Evolutionary conservation across 2,797 vertebrate genomes (phyloP).

Genomic region (Onychomys leucogaster): DNA sequence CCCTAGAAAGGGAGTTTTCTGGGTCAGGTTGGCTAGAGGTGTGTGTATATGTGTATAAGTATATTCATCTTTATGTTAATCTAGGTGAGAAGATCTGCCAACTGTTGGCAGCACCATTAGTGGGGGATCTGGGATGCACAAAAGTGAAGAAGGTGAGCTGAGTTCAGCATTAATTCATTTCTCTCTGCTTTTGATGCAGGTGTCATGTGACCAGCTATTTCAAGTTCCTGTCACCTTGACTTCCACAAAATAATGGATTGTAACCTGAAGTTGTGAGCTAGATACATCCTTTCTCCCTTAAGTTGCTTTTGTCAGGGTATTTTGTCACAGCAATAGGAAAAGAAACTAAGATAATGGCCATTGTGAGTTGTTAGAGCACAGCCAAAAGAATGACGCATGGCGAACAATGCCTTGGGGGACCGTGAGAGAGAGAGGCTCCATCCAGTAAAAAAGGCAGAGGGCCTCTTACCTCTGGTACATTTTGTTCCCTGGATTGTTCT

Average conservation of each 20-base stretch:
- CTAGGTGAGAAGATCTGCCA: background rate
- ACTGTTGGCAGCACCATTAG: background rate
- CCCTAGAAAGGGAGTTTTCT: background rate
- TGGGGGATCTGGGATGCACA: background rate
- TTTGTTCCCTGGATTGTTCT: background rate
- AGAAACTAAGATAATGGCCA: background rate
- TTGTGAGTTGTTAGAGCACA: background rate
- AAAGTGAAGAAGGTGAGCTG: too few relatives aligned
- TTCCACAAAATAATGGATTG: background rate
- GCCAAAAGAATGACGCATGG: background rate
- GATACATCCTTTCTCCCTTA: too few relatives aligned
- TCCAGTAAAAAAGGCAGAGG: background rate
- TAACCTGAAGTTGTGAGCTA: too few relatives aligned
- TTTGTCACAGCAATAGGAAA: background rate
- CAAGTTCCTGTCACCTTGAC: background rate
- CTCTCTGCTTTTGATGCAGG: background rate
- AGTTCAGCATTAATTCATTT: background rate
- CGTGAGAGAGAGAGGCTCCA: background rate
- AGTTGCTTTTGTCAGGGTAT: background rate
- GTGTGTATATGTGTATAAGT: background rate
- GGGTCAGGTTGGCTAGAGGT: background rate
- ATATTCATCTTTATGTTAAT: background rate
- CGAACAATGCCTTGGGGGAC: background rate
- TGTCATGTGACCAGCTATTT: too few relatives aligned
- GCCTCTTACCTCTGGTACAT: background rate